Evolutionary conservation across 2,113 vertebrate species (phyloP), one percentile per base, ranked within the genome.

Genomic region (Suricata suricatta): DNA sequence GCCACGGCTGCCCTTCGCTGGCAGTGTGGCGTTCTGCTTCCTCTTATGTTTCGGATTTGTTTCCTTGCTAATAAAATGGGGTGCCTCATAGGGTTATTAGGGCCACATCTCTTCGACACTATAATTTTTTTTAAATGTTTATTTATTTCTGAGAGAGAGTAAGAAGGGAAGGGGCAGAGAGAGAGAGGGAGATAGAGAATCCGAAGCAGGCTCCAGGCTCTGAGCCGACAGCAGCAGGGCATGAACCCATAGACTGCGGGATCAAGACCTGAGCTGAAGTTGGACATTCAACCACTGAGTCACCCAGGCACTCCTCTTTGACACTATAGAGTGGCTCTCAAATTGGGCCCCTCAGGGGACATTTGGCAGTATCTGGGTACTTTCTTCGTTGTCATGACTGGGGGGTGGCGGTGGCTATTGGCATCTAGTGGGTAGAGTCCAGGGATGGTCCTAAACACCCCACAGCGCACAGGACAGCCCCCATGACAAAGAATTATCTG

Each of bases 401-500:
- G 54, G 52, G 31, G n/a, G 69, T 7, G 13, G 27, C 14, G 41
- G 35, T 3, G 72, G n/a, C 77, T 81, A 0, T 44, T 57, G 47
- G 16, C 6, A 5, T 81, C 23, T 66, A 13, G 33, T 5, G 6
- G 27, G 71, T 7, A 52, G 85, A 87, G 84, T 69, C 47, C 29
- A 33, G 66, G 38, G 50, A 41, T 74, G 74, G 64, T 47, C 15
- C 15, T 54, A 0, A 19, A 11, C 8, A 4, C 44, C 57, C 23
- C 35, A 3, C 5, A 15, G 1, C 14, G 38, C 31, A 31, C 15
- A 41, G 95, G 92, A 27, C 8, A 27, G 6, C 25, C 17, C n/a
- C 35, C 35, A 3, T 0, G 6, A 4, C 9, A 17, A 16, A 41
- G 41, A 29, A 19, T 60, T 7, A 25, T 16, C 72, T 6, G 16